phyloP scores from a whole-genome alignment of 2,888 invertebrate species.

The Torymus tubicola region DNA sequence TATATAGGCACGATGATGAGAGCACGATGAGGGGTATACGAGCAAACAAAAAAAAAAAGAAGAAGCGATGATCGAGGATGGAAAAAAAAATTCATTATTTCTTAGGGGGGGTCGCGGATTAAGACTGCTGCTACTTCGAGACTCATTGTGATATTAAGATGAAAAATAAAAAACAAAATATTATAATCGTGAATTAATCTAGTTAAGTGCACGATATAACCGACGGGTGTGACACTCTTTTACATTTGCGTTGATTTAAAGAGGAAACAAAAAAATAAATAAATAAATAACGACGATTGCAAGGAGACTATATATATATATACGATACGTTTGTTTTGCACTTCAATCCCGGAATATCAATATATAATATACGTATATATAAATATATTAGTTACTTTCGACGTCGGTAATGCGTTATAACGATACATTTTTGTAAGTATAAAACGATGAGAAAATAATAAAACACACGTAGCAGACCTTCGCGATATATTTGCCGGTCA shows the following conservation, averaged over 20 bases:
- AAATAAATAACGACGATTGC: not conserved
- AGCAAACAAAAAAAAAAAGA: too few relatives aligned
- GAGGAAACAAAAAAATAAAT: not conserved
- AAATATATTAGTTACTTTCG: not conserved
- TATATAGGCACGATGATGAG: conserved; percentile 9
- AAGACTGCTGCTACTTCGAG: conserved; percentile 62
- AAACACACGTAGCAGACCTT: conserved; percentile 4
- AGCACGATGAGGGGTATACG: too few relatives aligned
- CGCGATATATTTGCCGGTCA: not conserved
- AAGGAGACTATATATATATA: too few relatives aligned
- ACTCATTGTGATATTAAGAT: conserved; percentile 65
- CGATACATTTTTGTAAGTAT: not conserved
- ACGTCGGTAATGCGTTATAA: not conserved
- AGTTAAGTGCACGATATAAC: conserved; percentile 20
- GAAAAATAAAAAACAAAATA: conserved; percentile 50
- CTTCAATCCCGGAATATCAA: not conserved
- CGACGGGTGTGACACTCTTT: too few relatives aligned
- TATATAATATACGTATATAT: not conserved
- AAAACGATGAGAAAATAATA: not conserved
- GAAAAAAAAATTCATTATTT: conserved; percentile 52
- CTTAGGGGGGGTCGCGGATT: conserved; percentile 60
- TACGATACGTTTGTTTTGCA: conserved; percentile 4
- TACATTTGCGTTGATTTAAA: conserved; percentile 21
- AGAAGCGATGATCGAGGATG: too few relatives aligned
- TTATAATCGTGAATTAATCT: conserved; percentile 36